phyloP scores from a whole-genome alignment of 1,140 invertebrate species.

The Palaemon carinicauda region DNA sequence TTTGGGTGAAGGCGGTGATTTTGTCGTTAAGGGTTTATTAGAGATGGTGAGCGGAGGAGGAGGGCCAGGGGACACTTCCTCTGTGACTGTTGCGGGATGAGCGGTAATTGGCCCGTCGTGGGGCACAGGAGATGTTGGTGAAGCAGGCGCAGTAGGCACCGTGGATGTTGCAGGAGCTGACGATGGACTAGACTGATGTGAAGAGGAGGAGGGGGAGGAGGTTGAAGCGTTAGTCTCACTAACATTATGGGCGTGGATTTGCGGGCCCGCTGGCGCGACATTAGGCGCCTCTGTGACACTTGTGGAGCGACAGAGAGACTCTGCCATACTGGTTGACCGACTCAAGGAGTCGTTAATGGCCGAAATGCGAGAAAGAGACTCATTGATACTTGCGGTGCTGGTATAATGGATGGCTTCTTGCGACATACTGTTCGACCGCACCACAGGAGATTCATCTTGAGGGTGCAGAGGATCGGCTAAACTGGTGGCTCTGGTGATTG shows the following conservation, averaged over 20 bases:
- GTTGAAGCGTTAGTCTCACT: not conserved
- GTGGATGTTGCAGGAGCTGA: not conserved
- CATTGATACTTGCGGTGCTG: slow-evolving; percentile 43
- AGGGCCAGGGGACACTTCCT: slow-evolving; percentile 29
- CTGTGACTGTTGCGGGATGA: slow-evolving; percentile 57
- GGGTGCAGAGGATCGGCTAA: slow-evolving; percentile 31
- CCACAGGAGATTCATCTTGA: slow-evolving; percentile 10
- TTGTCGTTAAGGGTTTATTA: not conserved
- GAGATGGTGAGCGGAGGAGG: not conserved
- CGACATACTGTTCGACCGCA: slow-evolving; percentile 17
- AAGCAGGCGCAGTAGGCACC: slow-evolving; percentile 17
- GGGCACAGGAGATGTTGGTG: slow-evolving; percentile 38
- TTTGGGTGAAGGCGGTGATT: slow-evolving; percentile 27
- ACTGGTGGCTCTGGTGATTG: slow-evolving; percentile 45
- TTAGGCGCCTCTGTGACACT: slow-evolving; percentile 37
- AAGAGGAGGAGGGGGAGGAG: not conserved
- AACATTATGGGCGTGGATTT: slow-evolving; percentile 22
- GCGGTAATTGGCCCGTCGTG: slow-evolving; percentile 57
- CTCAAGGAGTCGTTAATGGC: slow-evolving; percentile 45
- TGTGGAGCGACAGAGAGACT: slow-evolving; percentile 41
- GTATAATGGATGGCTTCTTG: slow-evolving; percentile 35
- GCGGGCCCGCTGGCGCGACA: slow-evolving; percentile 13
- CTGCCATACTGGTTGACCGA: slow-evolving; percentile 48
- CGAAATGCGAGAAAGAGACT: slow-evolving; percentile 46
- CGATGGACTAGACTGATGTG: slow-evolving; percentile 37